Base-by-base conservation (phyloP, 2,113 vertebrate species). In the Riparia riparia region DNA sequence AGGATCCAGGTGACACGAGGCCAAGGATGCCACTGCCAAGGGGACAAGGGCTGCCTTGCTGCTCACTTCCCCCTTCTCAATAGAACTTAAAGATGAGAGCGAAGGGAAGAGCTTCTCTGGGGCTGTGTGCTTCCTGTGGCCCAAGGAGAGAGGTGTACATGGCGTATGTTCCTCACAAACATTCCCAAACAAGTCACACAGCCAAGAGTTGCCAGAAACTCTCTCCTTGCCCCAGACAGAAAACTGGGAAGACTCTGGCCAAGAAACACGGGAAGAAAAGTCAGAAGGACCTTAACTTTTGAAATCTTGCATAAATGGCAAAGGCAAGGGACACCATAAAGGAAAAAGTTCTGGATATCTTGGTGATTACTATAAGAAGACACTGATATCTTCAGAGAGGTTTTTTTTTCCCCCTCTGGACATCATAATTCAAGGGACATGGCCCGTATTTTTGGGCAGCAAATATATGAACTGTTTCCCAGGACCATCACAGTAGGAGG, bases 21-120 rank as follows among this genome's bases (percentile, higher is more conserved):
- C 41, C 61, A 53, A 68, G n/a, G 49, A 44, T 17, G 58, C 39
- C 69, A 29, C 14, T 3, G 1, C 51, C 0, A 0, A 49, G 37
- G 25, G 11, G 3, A 1, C 0, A 1, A 72, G 54, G n/a, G 50
- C 19, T 71, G 22, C 34, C 61, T 50, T 1, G 1, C 21, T 53
- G 28, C 37, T 54, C 28, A 41, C 41, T 26, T 22, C 8, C 6
- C n/a, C 1, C 12, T 47, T 14, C 28, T 53, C 44, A 3, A 4
- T 3, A 9, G 5, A 13, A 5, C 44, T 63, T 65, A 49, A 73
- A 47, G 39, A 24, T 25, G 22, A 90, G 10, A 26, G 11, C 7
- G 53, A 78, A 95, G 17, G 22, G 13, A 63, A 85, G 47, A 92
- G 44, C 5, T 86, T 51, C 64, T 14, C n/a, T 82, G 0, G 3